Conservation (phyloP, 2,888 invertebrate species). For the Acanthococcus lagerstroemiae region DNA sequence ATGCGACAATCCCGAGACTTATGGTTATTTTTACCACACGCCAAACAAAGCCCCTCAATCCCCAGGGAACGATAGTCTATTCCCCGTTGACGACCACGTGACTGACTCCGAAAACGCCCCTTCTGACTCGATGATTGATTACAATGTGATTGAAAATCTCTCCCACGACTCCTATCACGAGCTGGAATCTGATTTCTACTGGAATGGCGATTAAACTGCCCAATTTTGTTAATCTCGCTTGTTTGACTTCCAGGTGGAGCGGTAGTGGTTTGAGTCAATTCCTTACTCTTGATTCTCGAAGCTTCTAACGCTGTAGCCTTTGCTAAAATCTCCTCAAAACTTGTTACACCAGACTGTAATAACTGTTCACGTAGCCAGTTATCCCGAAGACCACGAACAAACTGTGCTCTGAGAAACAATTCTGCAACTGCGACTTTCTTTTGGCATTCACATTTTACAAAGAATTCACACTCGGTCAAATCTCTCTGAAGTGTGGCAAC, state of each 20-base stretch:
- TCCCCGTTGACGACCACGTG: neutral
- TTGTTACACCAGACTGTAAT: no score
- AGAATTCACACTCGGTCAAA: neutral
- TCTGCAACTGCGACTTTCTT: neutral
- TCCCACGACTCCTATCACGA: no score
- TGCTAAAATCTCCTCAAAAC: no score
- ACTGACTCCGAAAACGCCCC: neutral
- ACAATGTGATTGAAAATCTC: no score
- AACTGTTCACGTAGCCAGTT: no score
- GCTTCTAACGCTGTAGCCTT: neutral
- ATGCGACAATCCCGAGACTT: no score
- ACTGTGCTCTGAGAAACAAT: neutral
- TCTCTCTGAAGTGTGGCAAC: neutral
- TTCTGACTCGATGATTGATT: neutral
- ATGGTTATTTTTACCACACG: constrained; percentile 8
- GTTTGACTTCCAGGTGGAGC: no score
- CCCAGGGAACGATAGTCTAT: neutral
- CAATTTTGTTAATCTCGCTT: no score
- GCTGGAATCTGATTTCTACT: neutral
- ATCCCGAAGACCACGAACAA: no score
- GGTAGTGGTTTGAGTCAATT: no score
- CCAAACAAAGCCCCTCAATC: no score
- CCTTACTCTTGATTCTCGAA: neutral
- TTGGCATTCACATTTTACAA: no score
- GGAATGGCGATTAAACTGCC: neutral